Base-by-base conservation (phyloP, 2,113 vertebrate genomes). In the Tetraodon nigroviridis region DNA sequence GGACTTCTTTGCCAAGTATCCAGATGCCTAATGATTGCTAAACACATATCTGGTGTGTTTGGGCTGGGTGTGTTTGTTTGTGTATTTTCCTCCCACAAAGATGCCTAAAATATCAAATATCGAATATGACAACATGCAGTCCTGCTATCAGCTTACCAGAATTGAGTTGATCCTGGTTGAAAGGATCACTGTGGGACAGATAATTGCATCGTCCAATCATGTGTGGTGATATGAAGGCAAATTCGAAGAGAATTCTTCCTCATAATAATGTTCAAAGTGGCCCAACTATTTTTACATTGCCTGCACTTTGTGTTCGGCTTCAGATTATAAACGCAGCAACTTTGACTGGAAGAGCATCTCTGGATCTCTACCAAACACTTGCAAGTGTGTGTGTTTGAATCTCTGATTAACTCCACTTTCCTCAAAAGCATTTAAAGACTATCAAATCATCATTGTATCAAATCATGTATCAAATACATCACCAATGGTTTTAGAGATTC, bases 351-450 rank as follows among this genome's bases (percentile, higher is more conserved):
- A 20, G 37, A 67, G 13, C 49, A 68, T 48, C 49, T 66, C 52
- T 51, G 65, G 59, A 60, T 55, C 45, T 52, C 65, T 42, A 56
- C 48, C 19, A 32, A 61, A 64, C 24, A 37, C 17, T 69, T 72
- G 52, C 37, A 64, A 61, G 58, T 46, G 11, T 37, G 7, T 37
- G 8, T 37, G 11, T 37, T 37, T 2, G 3, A 74, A 69, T 19
- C 45, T 11, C 2, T 40, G 53, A 62, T 76, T 80, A 67, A 40
- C 48, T 55, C 49, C 52, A 51, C 49, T 73, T 64, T 64, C 54
- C 58, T 56, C 29, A 61, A 22, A 53, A 71, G 61, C 58, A 46
- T 46, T 65, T 27, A 59, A 13, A 61, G 72, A n/a, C n/a, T n/a
- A n/a, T n/a, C n/a, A n/a, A n/a, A n/a, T n/a, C n/a, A n/a, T n/a